phyloP scores from a whole-genome alignment of 1,140 invertebrate species.

The Drosophila suzukii region DNA sequence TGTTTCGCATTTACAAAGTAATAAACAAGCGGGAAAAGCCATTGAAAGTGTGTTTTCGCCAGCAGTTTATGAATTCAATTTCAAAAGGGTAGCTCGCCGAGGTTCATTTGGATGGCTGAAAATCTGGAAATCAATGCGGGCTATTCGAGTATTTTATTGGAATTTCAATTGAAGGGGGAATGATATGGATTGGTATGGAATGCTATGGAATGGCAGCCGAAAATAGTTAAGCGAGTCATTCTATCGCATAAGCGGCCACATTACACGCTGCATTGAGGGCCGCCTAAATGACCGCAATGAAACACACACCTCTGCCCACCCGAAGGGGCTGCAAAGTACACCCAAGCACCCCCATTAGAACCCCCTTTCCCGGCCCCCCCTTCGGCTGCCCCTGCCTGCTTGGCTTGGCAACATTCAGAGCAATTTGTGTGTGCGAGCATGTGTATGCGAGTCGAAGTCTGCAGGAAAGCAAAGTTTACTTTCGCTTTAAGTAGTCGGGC shows the following conservation, averaged over 20 bases:
- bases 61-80: constrained; percentile 38
- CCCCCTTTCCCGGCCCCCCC: neutral
- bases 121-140: constrained; percentile 19
- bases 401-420: constrained; percentile 51
- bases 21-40: constrained; percentile 51
- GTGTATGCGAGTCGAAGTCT: constrained; percentile 44
- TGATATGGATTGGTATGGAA: neutral
- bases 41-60: constrained; percentile 21
- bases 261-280: constrained; percentile 80
- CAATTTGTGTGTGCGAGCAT: constrained; percentile 45
- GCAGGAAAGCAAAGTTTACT: constrained; percentile 76
- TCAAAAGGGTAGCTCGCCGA: neutral
- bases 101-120: constrained; percentile 15
- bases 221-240: constrained; percentile 40
- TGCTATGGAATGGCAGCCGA: neutral
- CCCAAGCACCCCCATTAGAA: neutral
- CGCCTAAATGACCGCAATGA: constrained; percentile 79
- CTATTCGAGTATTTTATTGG: constrained; percentile 38
- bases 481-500: constrained; percentile 76
- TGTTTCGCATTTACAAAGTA: constrained; percentile 70
- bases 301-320: constrained; percentile 66
- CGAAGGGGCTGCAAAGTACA: constrained; percentile 23
- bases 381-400: constrained; percentile 3
- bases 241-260: constrained; percentile 73
- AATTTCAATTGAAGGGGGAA: constrained; percentile 22